Evolutionary conservation across 30 jellyfish, hydroid and myxozoan species (phyloP), one percentile per base, ranked within the genome.

Genomic region (Chironex yamaguchii): DNA sequence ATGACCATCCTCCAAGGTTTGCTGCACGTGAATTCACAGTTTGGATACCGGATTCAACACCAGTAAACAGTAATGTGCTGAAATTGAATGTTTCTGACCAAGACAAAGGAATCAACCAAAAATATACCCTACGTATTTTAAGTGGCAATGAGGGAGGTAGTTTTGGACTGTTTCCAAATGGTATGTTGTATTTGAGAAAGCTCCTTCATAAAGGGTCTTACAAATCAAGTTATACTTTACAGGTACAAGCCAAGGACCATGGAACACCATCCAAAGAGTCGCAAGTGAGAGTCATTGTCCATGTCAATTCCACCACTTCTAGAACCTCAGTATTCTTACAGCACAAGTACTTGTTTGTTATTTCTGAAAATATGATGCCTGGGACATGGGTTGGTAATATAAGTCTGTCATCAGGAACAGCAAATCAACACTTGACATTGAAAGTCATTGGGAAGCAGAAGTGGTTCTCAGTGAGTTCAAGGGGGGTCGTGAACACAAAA

Each of bases 161-260:
- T 1, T 86, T 86, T 86, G 90, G 90, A 20, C 67, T 86, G 20
- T 86, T 86, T 42, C 96, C 96, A 0, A 76, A 89, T 86, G 96
- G 96, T 73, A 71, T 86, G 90, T n/a, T 86, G 13, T 86, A 62
- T 35, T 23, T 86, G 34, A 86, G 68, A 48, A 27, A 69, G 49
- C 29, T 86, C 24, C 23, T 87, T 2, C 9, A 71, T 25, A 22
- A 49, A 9, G 76, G 33, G 32, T 49, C 13, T 6, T 9, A 17
- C 9, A 42, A 42, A 42, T 6, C 58, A 6, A 6, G 9, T 9
- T 86, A 28, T 66, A 4, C 70, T 25, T 66, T 86, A 2, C 11
- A 30, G 4, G 34, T 86, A 31, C 24, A 30, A 42, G 96, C 90
- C 6, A 31, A 36, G 67, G 96, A 86, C 51, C 86, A 51, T 26